Evolutionary conservation across 2,113 vertebrate species (phyloP), one percentile per base, ranked within the genome.

Genomic region (Ophthalmolycus amberensis): DNA sequence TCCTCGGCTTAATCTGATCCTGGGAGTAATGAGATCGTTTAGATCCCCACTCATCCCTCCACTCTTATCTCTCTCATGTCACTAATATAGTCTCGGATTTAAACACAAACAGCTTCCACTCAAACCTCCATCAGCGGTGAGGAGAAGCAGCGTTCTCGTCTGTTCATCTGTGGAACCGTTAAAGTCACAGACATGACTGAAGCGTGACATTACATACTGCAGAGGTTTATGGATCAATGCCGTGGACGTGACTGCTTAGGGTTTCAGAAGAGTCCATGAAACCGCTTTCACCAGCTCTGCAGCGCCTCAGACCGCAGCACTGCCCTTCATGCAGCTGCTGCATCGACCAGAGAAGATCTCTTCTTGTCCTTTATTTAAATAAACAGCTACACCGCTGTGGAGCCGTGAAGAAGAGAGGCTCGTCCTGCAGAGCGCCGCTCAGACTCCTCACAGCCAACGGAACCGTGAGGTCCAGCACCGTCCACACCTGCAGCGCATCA

Each of bases 151-250:
- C 52, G 25, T 15, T 85, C 79, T 40, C 77, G 77, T 40, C n/a
- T 85, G 87, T 91, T 89, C 87, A 89, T 89, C 88, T 75, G 74
- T 73, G 15, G 71, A 82, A 34, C 68, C 85, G 79, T 88, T 86
- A 82, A 87, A 85, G 83, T 82, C 80, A 85, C 67, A 9, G 79
- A 90, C 89, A 65, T 79, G 83, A 72, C 78, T 83, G 87, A 79
- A 83, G 87, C 84, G 71, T 86, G 66, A 92, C 83, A 90, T 89
- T 79, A 89, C 87, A 90, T 46, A 88, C 76, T 83, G 81, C 81
- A 89, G 82, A 71, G 85, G 77, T 89, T 83, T 83, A 79, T 85
- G 85, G 87, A 90, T 92, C 88, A 90, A 82, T 80, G 75, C 60
- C 0, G 46, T 0, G 66, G 80, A 80, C 54, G 80, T 79, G 90